phyloP scores from a whole-genome alignment of 2,113 vertebrate genomes.

The Melanocharis versteri region DNA sequence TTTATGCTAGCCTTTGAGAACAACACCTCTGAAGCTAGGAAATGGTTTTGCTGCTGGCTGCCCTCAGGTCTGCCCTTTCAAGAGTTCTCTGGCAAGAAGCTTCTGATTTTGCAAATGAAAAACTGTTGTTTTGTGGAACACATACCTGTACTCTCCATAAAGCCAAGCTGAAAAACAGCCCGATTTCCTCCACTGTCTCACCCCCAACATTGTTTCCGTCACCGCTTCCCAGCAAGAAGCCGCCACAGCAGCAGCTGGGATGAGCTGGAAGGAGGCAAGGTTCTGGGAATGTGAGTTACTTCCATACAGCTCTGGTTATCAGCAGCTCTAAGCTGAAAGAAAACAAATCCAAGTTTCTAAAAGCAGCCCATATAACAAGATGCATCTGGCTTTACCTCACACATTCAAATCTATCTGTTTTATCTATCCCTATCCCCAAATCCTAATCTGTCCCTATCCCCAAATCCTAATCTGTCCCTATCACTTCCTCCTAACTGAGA shows the following conservation, averaged over 20 bases:
- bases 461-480: background rate
- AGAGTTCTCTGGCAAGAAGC: constrained; percentile 17
- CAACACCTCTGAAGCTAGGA: constrained; percentile 10
- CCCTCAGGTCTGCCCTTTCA: background rate
- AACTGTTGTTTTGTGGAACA: background rate
- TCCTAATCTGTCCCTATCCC: background rate
- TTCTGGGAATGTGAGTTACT: background rate
- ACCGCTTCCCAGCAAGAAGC: background rate
- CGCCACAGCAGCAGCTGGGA: background rate
- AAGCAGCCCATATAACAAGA: background rate
- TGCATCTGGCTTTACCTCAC: background rate
- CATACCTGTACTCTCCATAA: background rate
- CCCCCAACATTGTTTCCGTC: background rate
- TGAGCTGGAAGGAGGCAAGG: background rate
- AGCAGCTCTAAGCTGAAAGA: background rate
- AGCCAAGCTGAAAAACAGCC: background rate
- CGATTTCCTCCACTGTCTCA: background rate
- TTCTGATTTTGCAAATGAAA: constrained; percentile 23
- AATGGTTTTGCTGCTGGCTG: constrained; percentile 32
- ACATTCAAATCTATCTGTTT: background rate
- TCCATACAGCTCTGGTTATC: background rate
- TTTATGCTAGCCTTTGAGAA: constrained; percentile 22
- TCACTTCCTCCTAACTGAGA: background rate
- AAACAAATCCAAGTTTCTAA: background rate
- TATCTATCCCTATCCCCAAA: background rate